phyloP scores from a whole-genome alignment of 2,888 invertebrate genomes.

The Adineta ricciae region DNA sequence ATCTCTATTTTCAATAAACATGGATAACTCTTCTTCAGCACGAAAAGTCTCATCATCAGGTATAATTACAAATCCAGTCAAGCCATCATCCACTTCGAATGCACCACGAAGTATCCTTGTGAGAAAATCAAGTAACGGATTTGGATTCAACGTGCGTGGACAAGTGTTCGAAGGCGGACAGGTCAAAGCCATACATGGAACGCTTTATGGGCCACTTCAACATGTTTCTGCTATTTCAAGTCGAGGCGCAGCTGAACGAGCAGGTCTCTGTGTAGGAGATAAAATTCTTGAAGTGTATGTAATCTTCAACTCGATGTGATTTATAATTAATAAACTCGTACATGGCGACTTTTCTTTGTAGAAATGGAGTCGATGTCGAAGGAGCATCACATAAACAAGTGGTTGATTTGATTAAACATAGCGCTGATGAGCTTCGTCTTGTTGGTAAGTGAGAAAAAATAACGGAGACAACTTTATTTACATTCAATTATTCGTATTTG shows the following conservation, averaged over 20 bases:
- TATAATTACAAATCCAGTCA: neutral
- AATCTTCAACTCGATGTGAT: conserved; percentile 54
- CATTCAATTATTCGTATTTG: neutral
- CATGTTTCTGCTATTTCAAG: conserved; percentile 95
- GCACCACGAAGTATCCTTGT: conserved; percentile 27
- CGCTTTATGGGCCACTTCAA: conserved; percentile 95
- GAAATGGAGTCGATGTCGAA: conserved; percentile 88
- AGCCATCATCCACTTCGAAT: neutral
- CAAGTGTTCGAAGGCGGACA: conserved; percentile 99
- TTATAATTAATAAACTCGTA: neutral
- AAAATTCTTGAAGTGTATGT: conserved; percentile 90
- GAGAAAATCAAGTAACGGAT: conserved; percentile 56
- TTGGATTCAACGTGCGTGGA: conserved; percentile 98
- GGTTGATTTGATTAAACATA: conserved; percentile 94
- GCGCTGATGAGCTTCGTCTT: conserved; percentile 81
- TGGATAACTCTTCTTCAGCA: neutral
- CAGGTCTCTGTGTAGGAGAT: conserved; percentile 92
- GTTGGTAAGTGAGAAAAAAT: conserved; percentile 53
- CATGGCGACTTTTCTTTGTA: too few relatives aligned
- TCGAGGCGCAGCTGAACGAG: conserved; percentile 91
- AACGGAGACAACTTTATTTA: too few relatives aligned
- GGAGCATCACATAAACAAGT: conserved; percentile 99
- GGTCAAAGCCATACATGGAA: conserved; percentile 90
- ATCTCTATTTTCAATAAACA: neutral
- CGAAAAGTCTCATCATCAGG: neutral